Evolutionary conservation across 2,797 vertebrate genomes (phyloP).

Genomic region (Hylomyscus alleni): DNA sequence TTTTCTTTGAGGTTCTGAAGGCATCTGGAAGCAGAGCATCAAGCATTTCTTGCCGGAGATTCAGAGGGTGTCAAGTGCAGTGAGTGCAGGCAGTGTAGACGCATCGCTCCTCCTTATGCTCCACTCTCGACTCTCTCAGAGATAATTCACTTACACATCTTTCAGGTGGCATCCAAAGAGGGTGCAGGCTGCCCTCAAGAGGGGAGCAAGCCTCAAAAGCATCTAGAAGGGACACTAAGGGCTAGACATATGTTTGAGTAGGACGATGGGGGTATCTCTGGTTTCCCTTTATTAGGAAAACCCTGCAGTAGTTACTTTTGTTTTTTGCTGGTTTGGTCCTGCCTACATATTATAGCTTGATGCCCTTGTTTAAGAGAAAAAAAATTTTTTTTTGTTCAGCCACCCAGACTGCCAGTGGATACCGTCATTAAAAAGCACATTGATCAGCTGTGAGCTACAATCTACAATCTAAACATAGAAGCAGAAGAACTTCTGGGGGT

Average conservation of each 20-base stretch:
- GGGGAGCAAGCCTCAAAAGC: background rate
- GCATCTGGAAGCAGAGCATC: background rate
- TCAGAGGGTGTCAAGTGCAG: slow-evolving; percentile 30
- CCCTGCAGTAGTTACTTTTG: background rate
- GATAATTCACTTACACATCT: background rate
- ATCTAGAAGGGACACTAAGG: background rate
- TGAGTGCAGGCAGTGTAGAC: background rate
- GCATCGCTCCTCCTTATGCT: background rate
- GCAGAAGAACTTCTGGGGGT: background rate
- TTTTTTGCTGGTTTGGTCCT: background rate
- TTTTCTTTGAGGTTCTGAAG: background rate
- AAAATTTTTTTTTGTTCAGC: background rate
- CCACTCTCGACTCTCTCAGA: background rate
- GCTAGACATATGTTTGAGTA: background rate
- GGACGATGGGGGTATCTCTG: background rate
- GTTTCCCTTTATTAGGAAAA: background rate
- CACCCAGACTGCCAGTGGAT: background rate
- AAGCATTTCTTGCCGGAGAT: background rate
- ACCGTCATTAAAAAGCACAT: slow-evolving; percentile 2
- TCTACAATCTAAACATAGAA: background rate
- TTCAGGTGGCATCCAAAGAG: background rate
- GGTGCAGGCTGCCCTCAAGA: background rate
- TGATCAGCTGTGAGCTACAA: background rate
- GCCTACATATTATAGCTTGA: background rate
- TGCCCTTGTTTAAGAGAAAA: slow-evolving; percentile 52